A percentile compares a stretch with the other conserved stretches of the same genome.
Conservation (phyloP, 23 tunicate species). For the Clavelina lepadiformis region DNA sequence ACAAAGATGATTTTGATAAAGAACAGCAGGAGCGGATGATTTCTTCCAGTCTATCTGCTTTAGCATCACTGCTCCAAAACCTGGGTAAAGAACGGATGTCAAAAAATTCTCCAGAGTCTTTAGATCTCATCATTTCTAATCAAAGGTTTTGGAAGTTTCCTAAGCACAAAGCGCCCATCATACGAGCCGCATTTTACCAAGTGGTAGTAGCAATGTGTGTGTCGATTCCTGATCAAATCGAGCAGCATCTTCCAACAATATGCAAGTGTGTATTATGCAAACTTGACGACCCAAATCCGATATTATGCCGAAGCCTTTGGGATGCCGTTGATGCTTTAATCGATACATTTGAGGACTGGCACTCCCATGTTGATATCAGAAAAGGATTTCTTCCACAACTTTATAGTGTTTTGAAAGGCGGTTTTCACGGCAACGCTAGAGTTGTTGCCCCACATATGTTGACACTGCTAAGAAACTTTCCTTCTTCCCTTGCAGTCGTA, state of each 20-base stretch:
- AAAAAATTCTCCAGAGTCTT: not conserved
- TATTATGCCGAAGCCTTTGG: conserved; percentile 40
- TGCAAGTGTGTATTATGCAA: conserved; percentile 48
- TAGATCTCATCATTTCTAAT: conserved; percentile 25
- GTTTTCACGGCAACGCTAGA: conserved; percentile 67
- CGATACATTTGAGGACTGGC: conserved; percentile 33
- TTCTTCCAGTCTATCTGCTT: conserved; percentile 47
- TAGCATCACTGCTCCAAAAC: conserved; percentile 33
- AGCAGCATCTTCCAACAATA: conserved; percentile 9
- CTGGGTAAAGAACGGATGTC: conserved; percentile 1
- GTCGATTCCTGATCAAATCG: conserved; percentile 12
- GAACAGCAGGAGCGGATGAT: conserved; percentile 24
- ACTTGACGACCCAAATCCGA: conserved; percentile 41
- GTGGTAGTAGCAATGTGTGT: conserved; percentile 29
- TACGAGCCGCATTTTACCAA: conserved; percentile 50
- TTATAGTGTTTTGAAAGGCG: conserved; percentile 36
- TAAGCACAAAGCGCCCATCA: conserved; percentile 37
- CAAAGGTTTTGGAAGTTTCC: conserved; percentile 67
- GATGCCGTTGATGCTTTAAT: conserved; percentile 44
- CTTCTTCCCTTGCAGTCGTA: conserved; percentile 17
- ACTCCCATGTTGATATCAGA: conserved; percentile 53
- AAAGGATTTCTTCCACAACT: conserved; percentile 67
- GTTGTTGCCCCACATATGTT: conserved; percentile 26
- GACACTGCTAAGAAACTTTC: conserved; percentile 36
- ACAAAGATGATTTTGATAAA: conserved; percentile 18